phyloP scores from a whole-genome alignment of 2,888 invertebrate species.

The Thumatha senex region DNA sequence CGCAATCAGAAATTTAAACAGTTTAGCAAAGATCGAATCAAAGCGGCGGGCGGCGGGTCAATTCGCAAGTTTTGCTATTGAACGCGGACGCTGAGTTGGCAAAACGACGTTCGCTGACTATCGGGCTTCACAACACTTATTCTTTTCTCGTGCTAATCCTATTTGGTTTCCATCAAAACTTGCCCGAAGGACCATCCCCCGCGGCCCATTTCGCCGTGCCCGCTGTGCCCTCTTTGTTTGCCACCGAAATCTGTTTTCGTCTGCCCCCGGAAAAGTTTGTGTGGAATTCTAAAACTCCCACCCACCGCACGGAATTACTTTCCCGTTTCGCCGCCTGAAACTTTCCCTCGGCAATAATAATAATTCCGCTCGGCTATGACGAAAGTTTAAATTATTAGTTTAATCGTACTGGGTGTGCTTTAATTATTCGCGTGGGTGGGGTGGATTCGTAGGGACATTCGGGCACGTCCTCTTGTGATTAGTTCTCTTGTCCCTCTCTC shows the following conservation, averaged over 20 bases:
- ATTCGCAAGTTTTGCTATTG: slow-evolving; percentile 34
- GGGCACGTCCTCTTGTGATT: slow-evolving; percentile 52
- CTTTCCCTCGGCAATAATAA: slow-evolving; percentile 74
- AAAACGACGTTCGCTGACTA: slow-evolving; percentile 54
- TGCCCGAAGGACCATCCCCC: slow-evolving; percentile 64
- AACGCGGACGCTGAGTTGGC: slow-evolving; percentile 45
- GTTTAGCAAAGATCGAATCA: slow-evolving; percentile 46
- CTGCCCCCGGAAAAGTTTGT: slow-evolving; percentile 70
- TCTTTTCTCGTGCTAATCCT: slow-evolving; percentile 77
- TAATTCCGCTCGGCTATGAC: slow-evolving; percentile 76
- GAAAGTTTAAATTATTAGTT: slow-evolving; percentile 82
- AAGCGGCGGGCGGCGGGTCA: slow-evolving; percentile 15
- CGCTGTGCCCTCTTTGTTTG: slow-evolving; percentile 60
- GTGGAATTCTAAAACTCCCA: slow-evolving; percentile 64
- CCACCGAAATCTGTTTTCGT: slow-evolving; percentile 78
- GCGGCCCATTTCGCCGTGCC: slow-evolving; percentile 28
- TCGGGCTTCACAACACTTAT: slow-evolving; percentile 66
- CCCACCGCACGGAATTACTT: slow-evolving; percentile 69
- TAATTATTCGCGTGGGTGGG: slow-evolving; percentile 60
- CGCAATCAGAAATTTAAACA: slow-evolving; percentile 45
- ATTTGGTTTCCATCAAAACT: slow-evolving; percentile 81
- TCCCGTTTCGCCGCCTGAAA: slow-evolving; percentile 70
- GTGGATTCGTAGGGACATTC: slow-evolving; percentile 15
- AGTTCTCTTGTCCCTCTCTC: slow-evolving; percentile 52
- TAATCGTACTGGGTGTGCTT: slow-evolving; percentile 74